A percentile compares a stretch with the other conserved stretches of the same genome.
phyloP scores from a whole-genome alignment of 37 sponge, comb jelly and placozoan genomes.

The Cladorhizidae sp. region DNA sequence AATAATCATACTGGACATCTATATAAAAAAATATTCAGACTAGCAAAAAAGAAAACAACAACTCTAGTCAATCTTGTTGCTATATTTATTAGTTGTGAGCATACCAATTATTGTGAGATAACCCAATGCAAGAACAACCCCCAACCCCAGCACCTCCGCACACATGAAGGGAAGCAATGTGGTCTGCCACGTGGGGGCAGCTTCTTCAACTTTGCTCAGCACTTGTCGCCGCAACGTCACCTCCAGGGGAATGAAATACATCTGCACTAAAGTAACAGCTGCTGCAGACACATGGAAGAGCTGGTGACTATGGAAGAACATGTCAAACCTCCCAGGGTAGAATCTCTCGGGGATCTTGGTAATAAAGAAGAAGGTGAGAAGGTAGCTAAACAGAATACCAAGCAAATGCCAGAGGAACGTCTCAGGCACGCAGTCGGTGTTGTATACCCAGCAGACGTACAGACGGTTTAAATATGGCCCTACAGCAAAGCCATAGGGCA shows the following conservation, averaged over 20 bases:
- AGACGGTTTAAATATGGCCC: conserved; percentile 30
- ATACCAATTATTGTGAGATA: conserved; percentile 19
- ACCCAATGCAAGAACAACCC: conserved; percentile 12
- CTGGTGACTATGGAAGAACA: conserved; percentile 83
- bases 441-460: not conserved
- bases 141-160: conserved; percentile 16
- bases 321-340: conserved; percentile 81
- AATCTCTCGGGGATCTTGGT: conserved; percentile 88
- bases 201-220: not conserved
- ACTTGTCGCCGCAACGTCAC: conserved; percentile 9
- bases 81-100: conserved; percentile 9
- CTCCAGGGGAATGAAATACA: conserved; percentile 57
- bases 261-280: conserved; percentile 34
- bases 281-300: conserved; percentile 74
- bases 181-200: not conserved
- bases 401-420: conserved; percentile 20
- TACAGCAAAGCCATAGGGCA: conserved; percentile 20
- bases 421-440: conserved; percentile 36
- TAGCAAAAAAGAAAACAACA: no score
- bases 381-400: not conserved
- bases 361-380: conserved; percentile 67
- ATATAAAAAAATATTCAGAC: no score
- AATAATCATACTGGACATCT: no score
- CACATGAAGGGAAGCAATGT: conserved; percentile 30
- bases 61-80: no score